A percentile compares a stretch with the other conserved stretches of the same genome.
Conservation (phyloP, 2,888 invertebrate genomes). For the Drosophila pseudotalamancana region DNA sequence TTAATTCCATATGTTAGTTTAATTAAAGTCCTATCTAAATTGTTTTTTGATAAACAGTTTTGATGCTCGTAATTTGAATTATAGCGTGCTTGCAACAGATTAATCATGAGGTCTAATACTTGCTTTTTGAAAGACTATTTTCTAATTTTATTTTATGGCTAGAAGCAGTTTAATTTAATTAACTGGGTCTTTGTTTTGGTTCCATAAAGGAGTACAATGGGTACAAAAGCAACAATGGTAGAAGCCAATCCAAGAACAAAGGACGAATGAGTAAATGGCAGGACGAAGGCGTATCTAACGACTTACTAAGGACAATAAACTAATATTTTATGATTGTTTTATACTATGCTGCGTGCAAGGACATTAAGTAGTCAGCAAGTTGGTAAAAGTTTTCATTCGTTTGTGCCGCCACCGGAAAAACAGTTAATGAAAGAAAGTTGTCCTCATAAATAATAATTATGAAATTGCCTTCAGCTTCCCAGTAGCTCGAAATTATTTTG, state of each 20-base stretch:
- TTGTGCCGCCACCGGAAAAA: not conserved
- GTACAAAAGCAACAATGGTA: constrained; percentile 40
- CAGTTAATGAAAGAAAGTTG: constrained; percentile 27
- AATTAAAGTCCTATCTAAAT: too few species aligned
- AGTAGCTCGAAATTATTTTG: not conserved
- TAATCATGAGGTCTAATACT: not conserved
- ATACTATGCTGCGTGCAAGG: constrained; percentile 35
- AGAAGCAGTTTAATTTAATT: constrained; percentile 62
- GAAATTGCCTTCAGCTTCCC: constrained; percentile 10
- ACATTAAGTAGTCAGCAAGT: constrained; percentile 58
- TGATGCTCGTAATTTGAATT: not conserved
- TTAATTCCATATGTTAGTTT: too few species aligned
- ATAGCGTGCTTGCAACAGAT: not conserved
- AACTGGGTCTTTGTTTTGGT: constrained; percentile 43
- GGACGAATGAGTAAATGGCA: constrained; percentile 6
- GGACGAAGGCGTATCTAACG: not conserved
- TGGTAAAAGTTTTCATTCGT: constrained; percentile 12
- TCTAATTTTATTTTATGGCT: constrained; percentile 29
- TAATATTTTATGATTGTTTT: constrained; percentile 55
- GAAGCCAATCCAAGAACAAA: constrained; percentile 35
- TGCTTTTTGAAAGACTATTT: not conserved
- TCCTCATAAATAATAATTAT: constrained; percentile 23
- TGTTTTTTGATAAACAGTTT: too few species aligned
- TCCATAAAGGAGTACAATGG: constrained; percentile 33
- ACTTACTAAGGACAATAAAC: constrained; percentile 50